Percentiles rank a stretch among this genome's conserved stretches.
phyloP scores from a whole-genome alignment of 2,888 invertebrate species.

The Erpobdella octoculata region DNA sequence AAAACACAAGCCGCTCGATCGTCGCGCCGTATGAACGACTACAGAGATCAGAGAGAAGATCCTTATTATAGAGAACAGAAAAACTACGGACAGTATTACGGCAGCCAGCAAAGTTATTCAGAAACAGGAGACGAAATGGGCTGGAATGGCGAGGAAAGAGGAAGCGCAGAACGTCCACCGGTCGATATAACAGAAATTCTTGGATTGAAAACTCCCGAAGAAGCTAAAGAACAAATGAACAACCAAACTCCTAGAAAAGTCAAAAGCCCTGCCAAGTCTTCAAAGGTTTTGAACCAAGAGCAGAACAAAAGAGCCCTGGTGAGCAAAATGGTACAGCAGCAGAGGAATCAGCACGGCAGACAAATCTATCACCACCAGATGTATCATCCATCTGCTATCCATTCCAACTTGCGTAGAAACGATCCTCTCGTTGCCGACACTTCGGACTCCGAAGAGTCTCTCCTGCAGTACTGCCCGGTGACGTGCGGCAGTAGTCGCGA shows the following conservation, averaged over 20 bases:
- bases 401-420: conserved; percentile 11
- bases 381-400: neutral
- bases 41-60: neutral
- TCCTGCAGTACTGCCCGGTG: conserved; percentile 42
- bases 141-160: neutral
- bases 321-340: neutral
- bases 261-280: neutral
- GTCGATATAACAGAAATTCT: conserved; percentile 5
- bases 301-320: neutral
- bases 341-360: neutral
- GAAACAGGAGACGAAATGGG: too few species aligned
- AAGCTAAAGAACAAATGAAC: neutral
- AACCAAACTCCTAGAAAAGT: neutral
- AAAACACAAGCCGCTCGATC: neutral
- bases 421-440: conserved; percentile 34
- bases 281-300: neutral
- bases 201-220: neutral
- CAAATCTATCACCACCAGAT: conserved; percentile 17
- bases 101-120: neutral
- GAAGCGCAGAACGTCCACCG: neutral
- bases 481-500: conserved; percentile 30
- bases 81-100: conserved; percentile 1
- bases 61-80: neutral
- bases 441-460: conserved; percentile 48
- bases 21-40: neutral